These are phyloP conservation scores for Anniella stebbinsi DNA, from an alignment of 2,797 vertebrate species.

Conservation along the genomic window DNA sequence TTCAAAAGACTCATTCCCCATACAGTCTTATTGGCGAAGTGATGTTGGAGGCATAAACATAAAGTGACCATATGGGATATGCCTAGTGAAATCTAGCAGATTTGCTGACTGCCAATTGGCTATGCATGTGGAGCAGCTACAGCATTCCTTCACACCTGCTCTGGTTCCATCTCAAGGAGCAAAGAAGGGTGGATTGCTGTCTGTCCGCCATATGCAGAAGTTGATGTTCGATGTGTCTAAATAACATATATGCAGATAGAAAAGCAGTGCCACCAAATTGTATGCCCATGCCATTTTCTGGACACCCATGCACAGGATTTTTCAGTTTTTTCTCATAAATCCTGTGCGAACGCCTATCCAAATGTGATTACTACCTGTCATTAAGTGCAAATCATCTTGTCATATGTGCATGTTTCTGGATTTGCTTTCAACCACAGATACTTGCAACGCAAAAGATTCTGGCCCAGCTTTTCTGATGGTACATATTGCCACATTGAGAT, in stretches of 20 bases:
- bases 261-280: not conserved
- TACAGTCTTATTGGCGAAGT: not conserved
- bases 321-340: not conserved
- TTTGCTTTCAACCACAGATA: not conserved
- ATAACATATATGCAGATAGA: not conserved
- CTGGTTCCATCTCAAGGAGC: not conserved
- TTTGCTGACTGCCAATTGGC: not conserved
- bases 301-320: not conserved
- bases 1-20: constrained; percentile 17
- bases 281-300: not conserved
- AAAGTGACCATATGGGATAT: constrained; percentile 1
- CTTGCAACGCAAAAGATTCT: not conserved
- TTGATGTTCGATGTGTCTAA: not conserved
- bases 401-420: too few species aligned
- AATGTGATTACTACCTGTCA: not conserved
- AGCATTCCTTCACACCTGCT: too few species aligned
- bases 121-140: not conserved
- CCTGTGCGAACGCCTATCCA: not conserved
- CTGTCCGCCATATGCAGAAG: not conserved
- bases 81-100: not conserved
- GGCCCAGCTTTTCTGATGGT: not conserved
- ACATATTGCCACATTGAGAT: not conserved
- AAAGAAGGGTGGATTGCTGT: not conserved
- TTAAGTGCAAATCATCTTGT: not conserved
- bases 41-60: not conserved